Percentiles rank a stretch among this genome's conserved stretches.
Conservation (phyloP, 2,797 vertebrate genomes). For the Cuculus canorus region DNA sequence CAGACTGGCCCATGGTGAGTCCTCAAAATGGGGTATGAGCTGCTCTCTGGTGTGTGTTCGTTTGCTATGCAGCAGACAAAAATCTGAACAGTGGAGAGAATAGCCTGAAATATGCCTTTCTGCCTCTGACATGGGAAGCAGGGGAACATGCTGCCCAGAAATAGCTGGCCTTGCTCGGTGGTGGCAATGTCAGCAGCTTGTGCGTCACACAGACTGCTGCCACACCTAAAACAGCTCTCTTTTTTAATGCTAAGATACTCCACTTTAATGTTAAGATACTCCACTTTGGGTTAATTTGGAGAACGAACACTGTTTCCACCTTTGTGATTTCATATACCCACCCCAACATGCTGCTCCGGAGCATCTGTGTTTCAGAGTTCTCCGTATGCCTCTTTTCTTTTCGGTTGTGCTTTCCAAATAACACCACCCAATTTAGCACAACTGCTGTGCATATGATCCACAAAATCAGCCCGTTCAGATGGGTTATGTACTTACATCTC, state of each 20-base stretch:
- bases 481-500: slow-evolving; percentile 38
- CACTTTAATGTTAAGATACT: not conserved
- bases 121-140: not conserved
- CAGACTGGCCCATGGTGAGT: not conserved
- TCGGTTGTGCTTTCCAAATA: slow-evolving; percentile 19
- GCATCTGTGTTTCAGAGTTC: slow-evolving; percentile 33
- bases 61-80: not conserved
- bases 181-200: not conserved
- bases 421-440: slow-evolving; percentile 30
- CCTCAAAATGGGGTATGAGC: rapidly evolving
- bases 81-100: not conserved
- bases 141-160: not conserved
- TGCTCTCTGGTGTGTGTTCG: not conserved
- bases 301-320: slow-evolving; percentile 15
- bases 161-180: not conserved
- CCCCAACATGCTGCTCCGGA: not conserved
- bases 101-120: not conserved
- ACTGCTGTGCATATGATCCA: not conserved
- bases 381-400: not conserved
- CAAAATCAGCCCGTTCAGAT: not conserved
- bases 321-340: slow-evolving; percentile 37
- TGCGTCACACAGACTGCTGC: not conserved
- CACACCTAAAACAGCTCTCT: not conserved
- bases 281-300: not conserved
- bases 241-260: not conserved